Evolutionary conservation across 1,140 invertebrate genomes (phyloP).

Genomic region (Mizuhopecten yessoensis): DNA sequence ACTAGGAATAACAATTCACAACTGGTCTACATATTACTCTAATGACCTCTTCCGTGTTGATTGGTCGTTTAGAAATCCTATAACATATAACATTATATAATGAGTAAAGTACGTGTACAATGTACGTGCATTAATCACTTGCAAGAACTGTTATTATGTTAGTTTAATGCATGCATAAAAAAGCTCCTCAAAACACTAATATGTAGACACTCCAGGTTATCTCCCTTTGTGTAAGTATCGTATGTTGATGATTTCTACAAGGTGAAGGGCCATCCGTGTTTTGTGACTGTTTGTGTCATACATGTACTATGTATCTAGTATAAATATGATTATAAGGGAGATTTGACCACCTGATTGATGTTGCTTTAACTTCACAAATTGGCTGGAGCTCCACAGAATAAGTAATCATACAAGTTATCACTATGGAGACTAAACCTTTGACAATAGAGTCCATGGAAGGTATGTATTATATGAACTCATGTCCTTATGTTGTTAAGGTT

Average conservation of each 20-base stretch:
- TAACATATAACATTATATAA: too few relatives aligned
- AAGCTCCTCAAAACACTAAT: too few relatives aligned
- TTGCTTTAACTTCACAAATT: neutral
- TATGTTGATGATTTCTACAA: neutral
- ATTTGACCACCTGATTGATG: neutral
- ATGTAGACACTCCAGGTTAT: too few relatives aligned
- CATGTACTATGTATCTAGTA: neutral
- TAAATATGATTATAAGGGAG: neutral
- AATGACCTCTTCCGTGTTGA: too few relatives aligned
- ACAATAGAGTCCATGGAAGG: constrained; percentile 4
- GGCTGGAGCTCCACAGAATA: neutral
- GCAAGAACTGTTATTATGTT: too few relatives aligned
- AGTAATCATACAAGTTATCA: neutral
- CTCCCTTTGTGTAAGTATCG: neutral
- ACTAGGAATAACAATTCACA: too few relatives aligned
- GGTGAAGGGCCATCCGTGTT: constrained; percentile 11
- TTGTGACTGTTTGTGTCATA: neutral
- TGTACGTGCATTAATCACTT: too few relatives aligned
- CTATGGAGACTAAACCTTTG: neutral
- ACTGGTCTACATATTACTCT: too few relatives aligned
- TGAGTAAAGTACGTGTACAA: too few relatives aligned
- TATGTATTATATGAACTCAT: constrained; percentile 30
- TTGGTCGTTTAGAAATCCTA: too few relatives aligned
- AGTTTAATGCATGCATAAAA: too few relatives aligned
- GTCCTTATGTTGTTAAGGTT: neutral